Conservation (phyloP, 2,888 invertebrate genomes). For the Nasonovia ribisnigri region DNA sequence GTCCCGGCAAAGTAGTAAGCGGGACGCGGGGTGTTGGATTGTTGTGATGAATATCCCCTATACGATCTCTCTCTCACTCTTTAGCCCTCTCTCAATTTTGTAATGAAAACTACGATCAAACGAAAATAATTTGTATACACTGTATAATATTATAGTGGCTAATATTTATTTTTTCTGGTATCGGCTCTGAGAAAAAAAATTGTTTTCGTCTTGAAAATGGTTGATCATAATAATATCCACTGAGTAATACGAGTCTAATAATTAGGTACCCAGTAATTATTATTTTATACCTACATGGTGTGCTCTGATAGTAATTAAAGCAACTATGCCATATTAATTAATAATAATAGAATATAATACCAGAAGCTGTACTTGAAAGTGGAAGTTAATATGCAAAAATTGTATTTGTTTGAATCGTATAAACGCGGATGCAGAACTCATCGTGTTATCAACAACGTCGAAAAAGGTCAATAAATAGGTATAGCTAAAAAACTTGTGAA, state of each 20-base stretch:
- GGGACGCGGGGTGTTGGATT: background rate
- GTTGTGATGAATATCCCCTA: background rate
- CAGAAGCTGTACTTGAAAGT: background rate
- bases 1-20: background rate
- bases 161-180: background rate
- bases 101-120: background rate
- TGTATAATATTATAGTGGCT: background rate
- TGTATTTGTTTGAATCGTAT: background rate
- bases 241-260: background rate
- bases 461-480: background rate
- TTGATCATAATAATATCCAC: background rate
- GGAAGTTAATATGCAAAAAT: background rate
- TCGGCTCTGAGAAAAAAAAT: background rate
- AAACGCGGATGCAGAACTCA: background rate
- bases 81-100: background rate
- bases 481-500: background rate
- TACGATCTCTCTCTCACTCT: background rate
- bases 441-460: background rate
- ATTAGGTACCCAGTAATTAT: background rate
- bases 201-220: background rate
- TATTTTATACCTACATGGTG: background rate
- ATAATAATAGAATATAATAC: background rate
- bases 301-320: background rate
- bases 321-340: background rate
- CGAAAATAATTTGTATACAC: background rate